Percentiles rank a stretch among this genome's conserved stretches.
These are phyloP conservation scores for Exephanes ischioxanthus DNA, from an alignment of 2,888 invertebrate species.

Conservation along the genomic window DNA sequence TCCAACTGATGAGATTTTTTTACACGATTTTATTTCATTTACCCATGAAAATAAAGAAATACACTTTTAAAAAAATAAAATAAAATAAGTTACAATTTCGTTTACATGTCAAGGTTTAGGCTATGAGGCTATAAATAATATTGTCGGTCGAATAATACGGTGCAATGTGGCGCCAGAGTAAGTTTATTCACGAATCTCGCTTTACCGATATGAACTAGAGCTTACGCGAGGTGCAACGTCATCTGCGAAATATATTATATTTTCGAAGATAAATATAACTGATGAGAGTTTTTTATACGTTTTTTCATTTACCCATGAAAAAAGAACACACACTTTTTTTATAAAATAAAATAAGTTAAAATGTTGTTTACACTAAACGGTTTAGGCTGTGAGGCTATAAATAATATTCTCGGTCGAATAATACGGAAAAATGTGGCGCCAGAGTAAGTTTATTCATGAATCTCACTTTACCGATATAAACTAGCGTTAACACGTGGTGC, in stretches of 20 bases:
- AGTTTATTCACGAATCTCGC: not conserved
- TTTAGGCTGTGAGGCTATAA: not conserved
- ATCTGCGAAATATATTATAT: not conserved
- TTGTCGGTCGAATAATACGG: not conserved
- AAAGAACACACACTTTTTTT: too few relatives aligned
- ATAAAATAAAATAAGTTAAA: too few relatives aligned
- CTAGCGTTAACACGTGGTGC: not conserved
- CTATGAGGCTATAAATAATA: not conserved
- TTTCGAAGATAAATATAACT: constrained; percentile 20
- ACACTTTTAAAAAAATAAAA: too few relatives aligned
- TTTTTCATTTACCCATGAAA: too few relatives aligned
- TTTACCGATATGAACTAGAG: not conserved
- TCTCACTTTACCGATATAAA: constrained; percentile 1
- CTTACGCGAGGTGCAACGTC: not conserved
- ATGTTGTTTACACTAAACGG: too few relatives aligned
- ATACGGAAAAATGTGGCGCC: not conserved
- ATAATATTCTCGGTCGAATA: not conserved
- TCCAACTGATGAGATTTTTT: too few relatives aligned
- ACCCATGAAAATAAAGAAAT: too few relatives aligned
- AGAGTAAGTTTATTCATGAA: not conserved
- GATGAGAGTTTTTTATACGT: too few relatives aligned
- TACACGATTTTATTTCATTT: too few relatives aligned
- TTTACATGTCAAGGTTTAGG: too few relatives aligned
- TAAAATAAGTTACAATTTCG: too few relatives aligned
- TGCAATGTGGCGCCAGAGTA: not conserved